Percentiles rank a stretch among this genome's conserved stretches.
Evolutionary conservation across 2,113 vertebrate genomes (phyloP).

Genomic region (Coptodon bakossiorum): DNA sequence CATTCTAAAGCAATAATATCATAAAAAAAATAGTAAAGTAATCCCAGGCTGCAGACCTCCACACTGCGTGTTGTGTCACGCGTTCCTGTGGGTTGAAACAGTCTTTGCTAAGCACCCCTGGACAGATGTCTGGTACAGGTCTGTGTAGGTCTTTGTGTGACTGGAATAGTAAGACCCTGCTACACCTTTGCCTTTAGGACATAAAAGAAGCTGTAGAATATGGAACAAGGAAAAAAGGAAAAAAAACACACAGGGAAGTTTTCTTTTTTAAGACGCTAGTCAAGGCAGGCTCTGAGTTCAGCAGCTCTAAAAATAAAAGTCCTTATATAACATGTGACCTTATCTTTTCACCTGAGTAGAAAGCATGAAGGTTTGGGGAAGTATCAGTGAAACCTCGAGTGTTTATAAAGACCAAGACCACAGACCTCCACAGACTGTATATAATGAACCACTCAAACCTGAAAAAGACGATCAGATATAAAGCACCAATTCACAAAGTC

Average conservation of each 20-base stretch:
- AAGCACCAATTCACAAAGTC: neutral
- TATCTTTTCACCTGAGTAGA: constrained; percentile 28
- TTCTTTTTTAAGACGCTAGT: neutral
- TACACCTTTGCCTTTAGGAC: constrained; percentile 40
- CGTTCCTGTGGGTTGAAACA: neutral
- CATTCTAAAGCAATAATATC: neutral
- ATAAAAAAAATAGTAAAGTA: neutral
- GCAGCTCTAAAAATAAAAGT: constrained; percentile 11
- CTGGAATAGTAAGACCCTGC: constrained; percentile 58
- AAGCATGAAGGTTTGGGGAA: neutral
- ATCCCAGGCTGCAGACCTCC: neutral
- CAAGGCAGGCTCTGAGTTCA: neutral
- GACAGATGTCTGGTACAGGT: constrained; percentile 37
- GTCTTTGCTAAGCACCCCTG: neutral
- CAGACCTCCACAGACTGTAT: neutral
- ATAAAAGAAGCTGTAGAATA: neutral
- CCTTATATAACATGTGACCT: constrained; percentile 5
- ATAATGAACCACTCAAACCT: neutral
- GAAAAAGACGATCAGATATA: neutral
- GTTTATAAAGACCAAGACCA: neutral
- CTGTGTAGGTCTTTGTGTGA: constrained; percentile 52
- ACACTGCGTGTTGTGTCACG: neutral
- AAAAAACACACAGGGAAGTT: neutral
- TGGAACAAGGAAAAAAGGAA: neutral
- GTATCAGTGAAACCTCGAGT: neutral